Evolutionary conservation across 2,797 vertebrate genomes (phyloP).

Genomic region (Furcifer pardalis): DNA sequence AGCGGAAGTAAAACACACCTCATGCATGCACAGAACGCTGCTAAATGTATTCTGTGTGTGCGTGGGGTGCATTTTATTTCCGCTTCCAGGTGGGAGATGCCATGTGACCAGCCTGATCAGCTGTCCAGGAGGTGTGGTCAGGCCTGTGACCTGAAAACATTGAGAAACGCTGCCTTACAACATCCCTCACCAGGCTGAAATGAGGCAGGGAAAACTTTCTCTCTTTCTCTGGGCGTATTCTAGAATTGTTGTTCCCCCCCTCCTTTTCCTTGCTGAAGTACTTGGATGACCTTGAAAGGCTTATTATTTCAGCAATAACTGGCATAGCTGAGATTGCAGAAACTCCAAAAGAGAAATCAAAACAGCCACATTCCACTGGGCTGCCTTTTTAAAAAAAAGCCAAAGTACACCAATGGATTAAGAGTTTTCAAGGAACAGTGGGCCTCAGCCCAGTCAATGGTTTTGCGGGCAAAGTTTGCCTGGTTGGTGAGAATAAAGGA

Average conservation of each 20-base stretch:
- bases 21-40: no score
- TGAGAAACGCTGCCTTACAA: no score
- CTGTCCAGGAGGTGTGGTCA: no score
- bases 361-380: slow-evolving; percentile 20
- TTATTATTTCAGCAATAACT: slow-evolving; percentile 43
- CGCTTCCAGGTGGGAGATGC: no score
- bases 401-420: slow-evolving; percentile 11
- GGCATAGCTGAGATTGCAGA: slow-evolving; percentile 30
- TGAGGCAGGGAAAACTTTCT: not conserved
- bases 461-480: not conserved
- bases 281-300: slow-evolving; percentile 43
- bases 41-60: no score
- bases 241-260: not conserved
- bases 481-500: not conserved
- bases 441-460: not conserved
- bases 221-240: slow-evolving; percentile 1
- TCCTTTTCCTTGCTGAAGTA: not conserved
- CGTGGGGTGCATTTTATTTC: no score
- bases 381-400: not conserved
- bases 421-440: slow-evolving; percentile 15
- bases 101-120: no score
- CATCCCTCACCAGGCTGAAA: slow-evolving; percentile 4
- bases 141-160: no score
- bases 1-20: no score
- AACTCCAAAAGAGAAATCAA: slow-evolving; percentile 25